Conservation (phyloP, 35 echinoderm and acorn worm genomes). For the Amphiura filiformis region DNA sequence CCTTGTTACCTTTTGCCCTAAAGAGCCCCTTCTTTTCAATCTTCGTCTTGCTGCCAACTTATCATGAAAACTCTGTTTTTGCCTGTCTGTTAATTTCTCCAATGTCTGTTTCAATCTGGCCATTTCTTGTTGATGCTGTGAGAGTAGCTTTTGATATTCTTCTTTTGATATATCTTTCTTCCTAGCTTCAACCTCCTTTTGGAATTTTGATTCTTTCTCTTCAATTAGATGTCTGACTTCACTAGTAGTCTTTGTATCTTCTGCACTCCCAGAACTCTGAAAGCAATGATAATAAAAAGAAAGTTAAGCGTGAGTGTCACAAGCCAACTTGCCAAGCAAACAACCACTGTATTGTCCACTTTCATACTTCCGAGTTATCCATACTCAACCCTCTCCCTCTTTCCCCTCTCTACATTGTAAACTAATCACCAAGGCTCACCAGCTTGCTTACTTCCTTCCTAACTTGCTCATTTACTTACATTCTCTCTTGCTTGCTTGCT, state of each 20-base stretch:
- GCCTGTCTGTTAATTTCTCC: conserved; percentile 38
- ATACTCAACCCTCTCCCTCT: no score
- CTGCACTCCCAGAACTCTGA: not conserved
- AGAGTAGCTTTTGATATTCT: conserved; percentile 66
- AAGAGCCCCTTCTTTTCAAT: not conserved
- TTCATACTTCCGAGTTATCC: no score
- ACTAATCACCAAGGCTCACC: no score
- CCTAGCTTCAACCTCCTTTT: conserved; percentile 63
- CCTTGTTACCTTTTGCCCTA: conserved; percentile 18
- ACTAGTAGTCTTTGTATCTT: not conserved
- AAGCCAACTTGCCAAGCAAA: no score
- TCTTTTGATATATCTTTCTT: conserved; percentile 55
- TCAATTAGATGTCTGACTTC: conserved; percentile 36
- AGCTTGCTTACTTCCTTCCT: no score
- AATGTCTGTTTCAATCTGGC: conserved; percentile 28
- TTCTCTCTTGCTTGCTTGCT: no score
- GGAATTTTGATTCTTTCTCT: conserved; percentile 37
- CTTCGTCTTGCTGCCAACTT: conserved; percentile 53
- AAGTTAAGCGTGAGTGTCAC: not conserved
- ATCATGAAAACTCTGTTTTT: conserved; percentile 49
- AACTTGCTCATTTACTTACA: no score
- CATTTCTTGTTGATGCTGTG: conserved; percentile 64
- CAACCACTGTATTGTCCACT: no score
- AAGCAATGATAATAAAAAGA: not conserved
- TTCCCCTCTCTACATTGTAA: no score